phyloP scores from a whole-genome alignment of 2,797 vertebrate genomes.

The Naso thynnoides region DNA sequence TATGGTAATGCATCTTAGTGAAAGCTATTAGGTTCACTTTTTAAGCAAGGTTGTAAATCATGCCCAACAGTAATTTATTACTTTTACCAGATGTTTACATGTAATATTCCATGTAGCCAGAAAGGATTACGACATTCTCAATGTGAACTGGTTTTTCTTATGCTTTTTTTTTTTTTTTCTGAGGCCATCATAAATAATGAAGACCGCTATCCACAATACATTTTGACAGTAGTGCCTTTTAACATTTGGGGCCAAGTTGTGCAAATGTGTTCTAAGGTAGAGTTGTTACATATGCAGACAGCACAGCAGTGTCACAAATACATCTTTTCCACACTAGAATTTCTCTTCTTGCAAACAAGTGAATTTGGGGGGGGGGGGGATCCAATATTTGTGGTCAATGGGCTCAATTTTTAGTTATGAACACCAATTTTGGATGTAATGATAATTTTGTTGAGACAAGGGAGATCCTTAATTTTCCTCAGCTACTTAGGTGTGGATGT shows the following conservation, averaged over 20 bases:
- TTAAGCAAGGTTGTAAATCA: constrained; percentile 24
- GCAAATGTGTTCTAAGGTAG: neutral
- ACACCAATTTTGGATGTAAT: too few relatives aligned
- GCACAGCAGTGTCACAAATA: neutral
- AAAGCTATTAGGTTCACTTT: constrained; percentile 7
- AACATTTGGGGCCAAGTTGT: neutral
- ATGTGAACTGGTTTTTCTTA: neutral
- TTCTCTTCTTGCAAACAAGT: too few relatives aligned
- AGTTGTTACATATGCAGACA: neutral
- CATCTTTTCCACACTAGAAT: too few relatives aligned
- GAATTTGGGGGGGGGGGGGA: too few relatives aligned
- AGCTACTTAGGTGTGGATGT: constrained; percentile 11
- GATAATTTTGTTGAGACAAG: too few relatives aligned
- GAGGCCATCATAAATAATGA: constrained; percentile 1
- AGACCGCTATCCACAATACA: neutral
- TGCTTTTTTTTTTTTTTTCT: constrained; percentile 18
- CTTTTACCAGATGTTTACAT: neutral
- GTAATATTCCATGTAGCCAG: constrained; percentile 9
- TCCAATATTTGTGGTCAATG: too few relatives aligned
- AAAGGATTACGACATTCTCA: neutral
- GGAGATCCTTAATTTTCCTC: too few relatives aligned
- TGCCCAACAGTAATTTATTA: constrained; percentile 32
- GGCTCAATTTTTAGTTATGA: too few relatives aligned
- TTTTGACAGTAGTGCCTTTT: neutral
- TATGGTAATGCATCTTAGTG: neutral